These are phyloP conservation scores for Papilio glaucus DNA, from an alignment of 1,140 invertebrate species.

Conservation along the genomic window DNA sequence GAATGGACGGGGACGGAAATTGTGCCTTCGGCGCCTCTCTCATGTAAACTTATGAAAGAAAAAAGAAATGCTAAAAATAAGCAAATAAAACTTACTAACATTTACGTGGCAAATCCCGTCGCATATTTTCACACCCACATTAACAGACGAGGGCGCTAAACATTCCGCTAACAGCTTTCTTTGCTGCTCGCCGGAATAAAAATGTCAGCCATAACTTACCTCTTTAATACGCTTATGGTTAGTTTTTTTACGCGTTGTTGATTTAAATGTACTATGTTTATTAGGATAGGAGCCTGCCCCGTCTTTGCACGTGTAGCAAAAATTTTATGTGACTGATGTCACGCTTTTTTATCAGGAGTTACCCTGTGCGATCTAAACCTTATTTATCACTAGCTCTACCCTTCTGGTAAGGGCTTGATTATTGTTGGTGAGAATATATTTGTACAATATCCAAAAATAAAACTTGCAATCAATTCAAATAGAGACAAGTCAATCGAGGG, in stretches of 20 bases:
- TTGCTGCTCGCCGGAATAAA: not conserved
- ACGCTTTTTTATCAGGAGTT: too few species aligned
- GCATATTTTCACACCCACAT: not conserved
- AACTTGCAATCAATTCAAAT: slow-evolving; percentile 6
- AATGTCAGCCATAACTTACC: not conserved
- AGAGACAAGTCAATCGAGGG: slow-evolving; percentile 42
- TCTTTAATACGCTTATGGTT: not conserved
- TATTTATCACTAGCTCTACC: too few species aligned
- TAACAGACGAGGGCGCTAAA: not conserved
- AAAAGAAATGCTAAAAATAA: too few species aligned
- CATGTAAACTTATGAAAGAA: too few species aligned
- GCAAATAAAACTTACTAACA: not conserved
- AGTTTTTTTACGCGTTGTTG: not conserved
- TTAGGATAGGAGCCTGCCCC: too few species aligned
- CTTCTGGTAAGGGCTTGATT: too few species aligned
- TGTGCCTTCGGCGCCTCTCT: too few species aligned
- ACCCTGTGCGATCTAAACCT: too few species aligned
- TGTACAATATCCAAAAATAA: not conserved
- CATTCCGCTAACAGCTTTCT: not conserved
- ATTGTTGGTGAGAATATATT: too few species aligned
- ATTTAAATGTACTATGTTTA: not conserved
- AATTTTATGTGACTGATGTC: too few species aligned
- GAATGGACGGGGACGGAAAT: too few species aligned
- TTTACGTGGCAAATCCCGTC: not conserved
- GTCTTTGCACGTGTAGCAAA: too few species aligned